Base-by-base conservation (phyloP, 2,888 invertebrate genomes). In the Philereme transversata region DNA sequence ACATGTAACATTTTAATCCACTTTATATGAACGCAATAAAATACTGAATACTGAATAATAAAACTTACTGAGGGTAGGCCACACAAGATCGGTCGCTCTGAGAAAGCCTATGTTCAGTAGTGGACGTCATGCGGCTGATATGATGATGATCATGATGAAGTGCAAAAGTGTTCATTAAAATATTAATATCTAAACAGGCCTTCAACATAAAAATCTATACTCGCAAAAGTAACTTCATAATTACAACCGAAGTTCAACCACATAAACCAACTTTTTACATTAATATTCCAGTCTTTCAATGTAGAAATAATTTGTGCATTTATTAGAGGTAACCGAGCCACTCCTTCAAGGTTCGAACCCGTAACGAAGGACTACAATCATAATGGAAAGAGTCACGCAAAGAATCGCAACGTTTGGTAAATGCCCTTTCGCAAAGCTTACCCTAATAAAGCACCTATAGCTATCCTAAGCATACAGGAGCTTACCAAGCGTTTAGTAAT, bases 361-460 rank as follows among this genome's bases (percentile, higher is more conserved):
- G 76, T 81, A 84, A 81, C 74, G 74, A 77, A 78, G 75, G 78
- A 82, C 76, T 71, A 60, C 67, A 76, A 80, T 82, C 74, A 74
- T 71, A 63, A 85, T 85, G 79, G 73, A 73, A 72, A 64, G 63
- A 57, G 82, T 82, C 86, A 87, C 84, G 85, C 84, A 74, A 84
- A 62, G 69, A 69, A 70, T 70, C 69, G 62, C 61, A 64, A 72
- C 66, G 64, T 67, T 72, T 69, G 69, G 67, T 73, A 69, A 62
- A 71, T 62, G 68, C 65, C 52, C 61, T 70, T 67, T 70, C 60
- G 48, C 62, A 67, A 64, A 60, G 9, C 34, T 4, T 51, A 9
- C 45, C 6, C 6, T 45, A 1, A 8, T 5, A 8, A 6, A 40
- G 4, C 8, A 40, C 6, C 6, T 40, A 40, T 36, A 36, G 36